Base-by-base conservation (phyloP, 2,797 vertebrate genomes). In the Enteromius viviparus region DNA sequence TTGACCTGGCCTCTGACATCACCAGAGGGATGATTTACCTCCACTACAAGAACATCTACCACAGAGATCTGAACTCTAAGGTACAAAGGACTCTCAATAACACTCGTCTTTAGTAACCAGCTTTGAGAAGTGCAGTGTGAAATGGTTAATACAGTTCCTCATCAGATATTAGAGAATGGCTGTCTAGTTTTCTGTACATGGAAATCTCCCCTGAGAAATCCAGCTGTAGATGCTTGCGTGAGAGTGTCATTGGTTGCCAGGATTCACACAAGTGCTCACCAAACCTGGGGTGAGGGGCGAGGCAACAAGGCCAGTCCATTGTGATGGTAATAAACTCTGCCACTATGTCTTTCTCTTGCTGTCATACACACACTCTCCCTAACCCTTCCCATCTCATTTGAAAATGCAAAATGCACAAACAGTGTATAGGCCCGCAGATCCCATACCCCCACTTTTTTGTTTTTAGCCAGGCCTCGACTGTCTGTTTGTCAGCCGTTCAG, bases 11-110 rank as follows among this genome's bases (percentile, higher is more conserved):
- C 81, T 96, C 95, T 85, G 96, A 97, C 84, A 95, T 97, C 86
- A 95, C 94, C 86, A 91, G 96, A 84, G 96, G 96, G 51, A 97
- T 97, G 96, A 95, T 96, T 89, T 97, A 97, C 89, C 91, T 97
- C 65, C 96, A 97, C 89, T 96, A 95, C 87, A 97, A 97, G 90
- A 97, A 96, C 91, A 97, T 97, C 89, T 97, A 97, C 89, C 96
- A 97, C 83, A 89, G 94, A 69, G 94, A 94, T 88, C 93, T 94
- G 71, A 95, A 94, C 88, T 95, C 93, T 72, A 95, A 94, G 93
- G 94, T 83, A 83, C n/a, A 71, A 34, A 51, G 19, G 29, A 37
- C 15, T 45, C 15, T 76, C 51, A 45, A 7, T 34, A 14, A 45
- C 37, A 76, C 49, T 17, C 10, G 0, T 68, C 47, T 40, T 32